These are phyloP conservation scores for Pipistrellus nathusii DNA, from an alignment of 2,797 vertebrate species.

Conservation along the genomic window DNA sequence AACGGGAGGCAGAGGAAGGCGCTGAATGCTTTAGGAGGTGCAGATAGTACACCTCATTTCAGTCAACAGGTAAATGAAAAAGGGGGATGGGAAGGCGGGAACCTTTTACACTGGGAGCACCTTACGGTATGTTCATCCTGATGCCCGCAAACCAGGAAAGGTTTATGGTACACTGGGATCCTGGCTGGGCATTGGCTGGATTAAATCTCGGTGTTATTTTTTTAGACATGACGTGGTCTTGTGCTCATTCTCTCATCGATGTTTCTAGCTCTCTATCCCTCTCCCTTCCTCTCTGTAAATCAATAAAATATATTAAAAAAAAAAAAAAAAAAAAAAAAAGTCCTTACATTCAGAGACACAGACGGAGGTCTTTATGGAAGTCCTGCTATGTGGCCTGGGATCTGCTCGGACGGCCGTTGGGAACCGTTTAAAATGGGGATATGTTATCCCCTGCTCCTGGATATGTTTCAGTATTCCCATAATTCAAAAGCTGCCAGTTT, in stretches of 20 bases:
- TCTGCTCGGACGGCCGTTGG: background rate
- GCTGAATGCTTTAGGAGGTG: background rate
- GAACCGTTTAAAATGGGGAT: background rate
- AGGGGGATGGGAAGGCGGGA: background rate
- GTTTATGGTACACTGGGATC: background rate
- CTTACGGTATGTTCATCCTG: background rate
- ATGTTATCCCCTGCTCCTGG: background rate
- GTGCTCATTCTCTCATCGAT: background rate
- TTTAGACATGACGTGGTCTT: background rate
- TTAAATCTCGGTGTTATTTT: background rate
- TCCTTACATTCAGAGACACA: background rate
- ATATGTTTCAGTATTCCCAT: background rate
- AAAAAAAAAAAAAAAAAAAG: background rate
- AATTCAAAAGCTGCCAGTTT: background rate
- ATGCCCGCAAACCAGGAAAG: slow-evolving; percentile 20
- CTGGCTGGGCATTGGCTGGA: background rate
- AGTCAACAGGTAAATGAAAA: slow-evolving; percentile 11
- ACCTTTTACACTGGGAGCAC: background rate
- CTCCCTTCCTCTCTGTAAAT: too few species aligned
- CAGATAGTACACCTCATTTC: background rate
- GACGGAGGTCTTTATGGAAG: background rate
- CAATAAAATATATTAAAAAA: background rate
- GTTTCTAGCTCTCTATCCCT: too few species aligned
- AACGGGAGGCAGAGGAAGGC: background rate
- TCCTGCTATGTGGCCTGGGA: background rate